These are phyloP conservation scores for Onychomys arenicola DNA, from an alignment of 2,797 vertebrate species.

Conservation along the genomic window DNA sequence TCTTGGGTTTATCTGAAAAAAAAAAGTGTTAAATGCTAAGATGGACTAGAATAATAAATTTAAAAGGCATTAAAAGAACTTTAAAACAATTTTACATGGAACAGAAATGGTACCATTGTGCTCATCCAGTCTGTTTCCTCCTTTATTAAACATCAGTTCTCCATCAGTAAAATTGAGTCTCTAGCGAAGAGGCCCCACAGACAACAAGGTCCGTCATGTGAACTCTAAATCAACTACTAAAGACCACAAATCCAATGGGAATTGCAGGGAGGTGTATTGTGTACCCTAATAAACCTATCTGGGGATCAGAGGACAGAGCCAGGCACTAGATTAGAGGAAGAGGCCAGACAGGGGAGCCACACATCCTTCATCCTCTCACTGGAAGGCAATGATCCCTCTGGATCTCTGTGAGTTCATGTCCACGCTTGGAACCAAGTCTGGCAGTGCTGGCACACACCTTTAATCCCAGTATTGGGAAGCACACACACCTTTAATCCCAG, in stretches of 20 bases:
- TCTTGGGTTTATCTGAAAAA: not conserved
- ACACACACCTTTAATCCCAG: too few relatives aligned
- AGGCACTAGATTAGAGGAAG: too few relatives aligned
- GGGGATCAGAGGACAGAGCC: too few relatives aligned
- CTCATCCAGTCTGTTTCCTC: not conserved
- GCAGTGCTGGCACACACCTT: too few relatives aligned
- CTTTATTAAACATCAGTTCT: not conserved
- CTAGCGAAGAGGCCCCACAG: fast-evolving
- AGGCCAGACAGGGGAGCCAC: too few relatives aligned
- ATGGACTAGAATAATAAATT: not conserved
- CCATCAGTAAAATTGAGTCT: not conserved
- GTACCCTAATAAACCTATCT: too few relatives aligned
- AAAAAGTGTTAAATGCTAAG: not conserved
- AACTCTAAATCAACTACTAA: not conserved
- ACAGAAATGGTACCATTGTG: not conserved
- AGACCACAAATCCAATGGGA: not conserved
- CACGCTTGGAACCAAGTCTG: too few relatives aligned
- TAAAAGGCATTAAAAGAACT: not conserved
- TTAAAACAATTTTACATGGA: not conserved
- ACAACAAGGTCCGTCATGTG: not conserved
- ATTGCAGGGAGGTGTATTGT: not conserved
- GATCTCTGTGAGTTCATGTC: too few relatives aligned
- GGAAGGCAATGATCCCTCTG: too few relatives aligned
- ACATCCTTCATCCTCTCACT: too few relatives aligned
- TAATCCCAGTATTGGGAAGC: too few relatives aligned